Percentiles rank a stretch among this genome's conserved stretches.
These are phyloP conservation scores for Parauchenoglanis ngamensis DNA, from an alignment of 2,797 vertebrate species.

Conservation along the genomic window DNA sequence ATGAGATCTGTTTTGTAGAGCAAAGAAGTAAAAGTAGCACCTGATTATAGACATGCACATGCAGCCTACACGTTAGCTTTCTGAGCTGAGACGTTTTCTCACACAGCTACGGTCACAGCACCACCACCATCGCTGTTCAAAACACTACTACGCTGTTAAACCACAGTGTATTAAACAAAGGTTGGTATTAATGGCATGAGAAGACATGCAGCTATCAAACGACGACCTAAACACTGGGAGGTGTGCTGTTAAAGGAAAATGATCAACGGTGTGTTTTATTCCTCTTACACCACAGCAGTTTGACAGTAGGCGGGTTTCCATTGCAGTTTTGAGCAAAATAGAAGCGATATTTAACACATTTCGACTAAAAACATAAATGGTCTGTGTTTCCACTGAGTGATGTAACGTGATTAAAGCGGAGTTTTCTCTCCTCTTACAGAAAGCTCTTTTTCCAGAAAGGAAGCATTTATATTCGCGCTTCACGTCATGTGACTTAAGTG, in stretches of 20 bases:
- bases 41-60: conserved; percentile 45
- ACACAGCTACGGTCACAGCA: neutral
- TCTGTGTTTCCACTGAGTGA: no score
- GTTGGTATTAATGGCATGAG: neutral
- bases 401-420: no score
- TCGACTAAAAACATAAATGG: no score
- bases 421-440: no score
- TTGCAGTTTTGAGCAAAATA: no score
- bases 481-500: no score
- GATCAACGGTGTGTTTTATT: neutral
- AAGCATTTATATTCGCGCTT: no score
- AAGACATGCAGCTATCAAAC: conserved; percentile 10
- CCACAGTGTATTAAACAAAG: conserved; percentile 28
- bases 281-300: conserved; percentile 26
- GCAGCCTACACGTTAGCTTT: conserved; percentile 25
- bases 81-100: neutral
- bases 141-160: conserved; percentile 17
- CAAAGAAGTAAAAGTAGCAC: conserved; percentile 51
- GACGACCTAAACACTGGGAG: neutral
- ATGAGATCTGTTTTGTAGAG: conserved; percentile 31
- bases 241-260: neutral
- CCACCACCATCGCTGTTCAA: neutral
- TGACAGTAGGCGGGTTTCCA: no score
- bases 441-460: no score
- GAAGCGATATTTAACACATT: no score